Percentiles rank a stretch among this genome's conserved stretches.
Evolutionary conservation across 2,113 vertebrate genomes (phyloP).

Genomic region (Takifugu bimaculatus): DNA sequence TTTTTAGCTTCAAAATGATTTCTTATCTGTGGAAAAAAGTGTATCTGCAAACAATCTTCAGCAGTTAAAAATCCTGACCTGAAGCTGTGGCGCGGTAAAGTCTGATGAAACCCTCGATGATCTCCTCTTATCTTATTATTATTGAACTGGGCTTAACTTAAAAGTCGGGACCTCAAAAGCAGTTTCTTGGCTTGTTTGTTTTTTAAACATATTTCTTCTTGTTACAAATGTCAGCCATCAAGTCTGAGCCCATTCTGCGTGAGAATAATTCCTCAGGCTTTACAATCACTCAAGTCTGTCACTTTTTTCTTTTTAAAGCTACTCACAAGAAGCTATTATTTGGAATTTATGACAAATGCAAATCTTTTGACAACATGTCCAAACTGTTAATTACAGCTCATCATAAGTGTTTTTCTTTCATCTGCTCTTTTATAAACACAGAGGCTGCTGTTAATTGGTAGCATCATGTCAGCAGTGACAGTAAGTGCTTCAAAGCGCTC

Average conservation of each 20-base stretch:
- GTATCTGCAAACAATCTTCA: conserved; percentile 12
- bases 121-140: too few relatives aligned
- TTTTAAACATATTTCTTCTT: conserved; percentile 7
- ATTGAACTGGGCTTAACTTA: neutral
- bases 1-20: conserved; percentile 11
- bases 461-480: neutral
- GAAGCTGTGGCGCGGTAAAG: too few relatives aligned
- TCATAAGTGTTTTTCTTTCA: too few relatives aligned
- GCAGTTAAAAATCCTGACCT: neutral
- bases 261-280: conserved; percentile 8
- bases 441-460: neutral
- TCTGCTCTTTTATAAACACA: conserved; percentile 1
- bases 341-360: neutral
- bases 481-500: too few relatives aligned
- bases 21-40: neutral
- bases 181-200: conserved; percentile 1
- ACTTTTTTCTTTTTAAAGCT: neutral
- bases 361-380: neutral
- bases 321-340: neutral
- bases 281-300: conserved; percentile 6
- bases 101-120: too few relatives aligned
- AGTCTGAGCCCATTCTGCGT: conserved; percentile 6
- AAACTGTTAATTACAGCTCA: neutral
- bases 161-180: conserved; percentile 30
- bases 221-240: conserved; percentile 14